These are phyloP conservation scores for Petrolisthes cinctipes DNA, from an alignment of 2,888 invertebrate species.

Conservation along the genomic window DNA sequence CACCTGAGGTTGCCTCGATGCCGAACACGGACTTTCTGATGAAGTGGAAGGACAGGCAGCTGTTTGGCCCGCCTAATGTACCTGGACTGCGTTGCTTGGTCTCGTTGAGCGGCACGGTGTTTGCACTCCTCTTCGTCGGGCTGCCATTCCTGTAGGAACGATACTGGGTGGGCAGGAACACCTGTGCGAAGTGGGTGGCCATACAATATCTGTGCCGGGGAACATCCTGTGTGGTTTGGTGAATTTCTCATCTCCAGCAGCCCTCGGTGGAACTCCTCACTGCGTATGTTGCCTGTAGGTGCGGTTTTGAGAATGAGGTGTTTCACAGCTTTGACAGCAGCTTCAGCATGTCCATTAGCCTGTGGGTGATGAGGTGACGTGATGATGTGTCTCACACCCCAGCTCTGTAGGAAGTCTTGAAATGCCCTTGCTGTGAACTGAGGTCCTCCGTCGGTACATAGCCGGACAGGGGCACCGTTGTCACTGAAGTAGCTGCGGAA, in stretches of 20 bases:
- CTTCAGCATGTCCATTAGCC: constrained; percentile 38
- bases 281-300: constrained; percentile 20
- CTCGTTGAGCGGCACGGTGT: background rate
- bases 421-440: no score
- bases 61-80: constrained; percentile 14
- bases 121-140: constrained; percentile 17
- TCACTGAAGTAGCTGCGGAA: constrained; percentile 28
- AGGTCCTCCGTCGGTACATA: no score
- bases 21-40: constrained; percentile 10
- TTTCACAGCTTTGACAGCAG: no score
- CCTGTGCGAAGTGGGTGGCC: no score
- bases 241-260: constrained; percentile 27
- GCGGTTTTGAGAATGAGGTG: constrained; percentile 21
- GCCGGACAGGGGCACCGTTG: background rate
- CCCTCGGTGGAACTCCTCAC: no score
- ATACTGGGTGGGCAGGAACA: no score
- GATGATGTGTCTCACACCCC: constrained; percentile 17
- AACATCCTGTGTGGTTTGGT: background rate
- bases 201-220: no score
- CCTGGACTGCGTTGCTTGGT: background rate
- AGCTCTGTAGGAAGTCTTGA: constrained; percentile 14
- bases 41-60: background rate
- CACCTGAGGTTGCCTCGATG: no score
- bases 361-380: constrained; percentile 37
- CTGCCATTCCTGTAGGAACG: constrained; percentile 26